A percentile compares a stretch with the other conserved stretches of the same genome.
These are phyloP conservation scores for Halcyon smyrnensis DNA, from an alignment of 2,797 vertebrate species.

Conservation along the genomic window DNA sequence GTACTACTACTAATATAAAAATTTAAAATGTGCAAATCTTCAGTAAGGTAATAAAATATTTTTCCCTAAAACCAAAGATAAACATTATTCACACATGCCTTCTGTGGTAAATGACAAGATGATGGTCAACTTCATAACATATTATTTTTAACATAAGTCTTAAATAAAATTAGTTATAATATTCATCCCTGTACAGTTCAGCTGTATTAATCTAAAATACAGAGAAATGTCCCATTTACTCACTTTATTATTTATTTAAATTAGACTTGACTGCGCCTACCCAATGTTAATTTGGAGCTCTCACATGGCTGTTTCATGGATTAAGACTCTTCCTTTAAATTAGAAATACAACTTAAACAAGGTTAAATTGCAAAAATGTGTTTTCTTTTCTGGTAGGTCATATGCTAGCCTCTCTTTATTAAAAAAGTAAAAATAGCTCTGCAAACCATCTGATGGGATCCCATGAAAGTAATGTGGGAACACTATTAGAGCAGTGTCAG, in stretches of 20 bases:
- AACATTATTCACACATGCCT: neutral
- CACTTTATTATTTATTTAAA: neutral
- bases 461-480: neutral
- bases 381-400: conserved; percentile 2
- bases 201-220: neutral
- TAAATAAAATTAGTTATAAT: neutral
- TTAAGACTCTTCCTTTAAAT: neutral
- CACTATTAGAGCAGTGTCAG: neutral
- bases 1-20: neutral
- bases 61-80: neutral
- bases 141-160: neutral
- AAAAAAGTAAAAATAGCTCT: conserved; percentile 21
- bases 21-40: neutral
- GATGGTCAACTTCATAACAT: neutral
- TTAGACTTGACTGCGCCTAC: neutral
- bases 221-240: neutral
- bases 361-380: neutral
- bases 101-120: neutral
- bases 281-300: neutral
- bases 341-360: neutral
- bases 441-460: neutral
- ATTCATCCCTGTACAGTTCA: neutral
- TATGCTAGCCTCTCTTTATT: neutral
- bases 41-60: neutral
- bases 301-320: neutral